Base-by-base conservation (phyloP, 23 tunicate genomes). In the Styela clava region DNA sequence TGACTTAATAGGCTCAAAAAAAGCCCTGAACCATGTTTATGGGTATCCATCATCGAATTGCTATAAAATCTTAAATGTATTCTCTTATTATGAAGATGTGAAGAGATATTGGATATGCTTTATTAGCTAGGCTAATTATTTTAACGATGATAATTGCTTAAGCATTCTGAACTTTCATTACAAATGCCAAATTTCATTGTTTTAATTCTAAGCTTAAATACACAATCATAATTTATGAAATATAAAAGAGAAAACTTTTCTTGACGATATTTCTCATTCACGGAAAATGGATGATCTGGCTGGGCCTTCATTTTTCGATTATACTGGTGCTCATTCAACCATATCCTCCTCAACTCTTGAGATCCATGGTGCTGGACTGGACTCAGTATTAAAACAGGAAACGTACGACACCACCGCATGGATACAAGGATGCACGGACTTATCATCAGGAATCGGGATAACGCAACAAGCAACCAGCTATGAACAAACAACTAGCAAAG, bases 271-370 rank as follows among this genome's bases (percentile, higher is more conserved):
- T 61, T 61, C 64, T 61, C 64, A 61, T 61, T 23, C 31, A 25
- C 31, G 19, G 16, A 76, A 0, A 25, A 76, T 76, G 81, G 81
- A 76, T 76, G 81, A 76, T 52, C 52, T 76, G 37, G 81, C 31
- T 22, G 31, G 31, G 7, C 52, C 81, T 7, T 76, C 81, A 76
- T 76, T 76, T 2, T 76, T 76, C 65, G 81, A 76, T 44, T 76
- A 52, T 27, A 26, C 31, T 21, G 56, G 56, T 21, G 27, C 81
- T 29, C 81, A 51, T 22, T 44, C 64, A 23, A 72, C 51, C 2
- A 72, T 72, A 31, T 31, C 78, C 24, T 76, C 81, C 27, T 36
- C 65, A 44, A 44, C n/a, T 29, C 22, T 76, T 21, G 81, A 76
- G 35, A 22, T 26, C 5, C 44, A 32, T 16, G 65, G 65, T 9